Base-by-base conservation (phyloP, 2,797 vertebrate species). In the Neopelma chrysocephalum region DNA sequence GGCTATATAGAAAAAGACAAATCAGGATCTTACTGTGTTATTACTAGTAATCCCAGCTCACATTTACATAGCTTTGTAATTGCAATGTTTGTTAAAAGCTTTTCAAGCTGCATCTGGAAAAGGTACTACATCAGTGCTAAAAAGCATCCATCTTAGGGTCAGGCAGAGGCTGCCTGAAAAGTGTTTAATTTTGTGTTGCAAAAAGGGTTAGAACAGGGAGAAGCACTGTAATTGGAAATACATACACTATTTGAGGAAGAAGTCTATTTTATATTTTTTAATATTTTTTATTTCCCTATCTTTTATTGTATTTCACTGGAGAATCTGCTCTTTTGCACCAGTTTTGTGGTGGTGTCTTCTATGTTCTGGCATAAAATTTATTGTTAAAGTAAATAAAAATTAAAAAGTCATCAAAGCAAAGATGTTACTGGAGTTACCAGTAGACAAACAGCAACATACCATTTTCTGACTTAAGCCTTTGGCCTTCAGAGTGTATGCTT, bases 1-100 rank as follows among this genome's bases (percentile, higher is more conserved):
- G 32, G 48, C 40, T 69, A 34, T 72, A 53, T 31, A 53, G 51
- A 53, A 53, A 31, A 51, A 73, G 64, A 40, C n/a, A 1, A 81
- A 80, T 95, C 87, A 80, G 94, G 68, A 77, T 70, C 57, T 82
- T 87, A 50, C 38, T 75, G 38, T 85, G 50, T 76, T 87, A 64
- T 85, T 89, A 29, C 42, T 71, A 43, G 15, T 85, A 95, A 94
- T 80, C 87, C 31, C 34, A 85, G 36, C 23, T 87, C 57, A 75
- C 17, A 65, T 93, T 91, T 89, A 82, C 40, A 57, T 79, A 82
- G 48, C 34, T 90, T 93, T 85, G 40, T 89, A 84, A 85, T 89
- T 82, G 72, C 53, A 61, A 31, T 65, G 72, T 87, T 79, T 81
- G 29, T 77, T 73, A 61, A 89, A 79, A 95, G 23, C 48, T 89